Evolutionary conservation across 2,113 vertebrate species (phyloP), one percentile per base, ranked within the genome.

Genomic region (Nicator chloris): DNA sequence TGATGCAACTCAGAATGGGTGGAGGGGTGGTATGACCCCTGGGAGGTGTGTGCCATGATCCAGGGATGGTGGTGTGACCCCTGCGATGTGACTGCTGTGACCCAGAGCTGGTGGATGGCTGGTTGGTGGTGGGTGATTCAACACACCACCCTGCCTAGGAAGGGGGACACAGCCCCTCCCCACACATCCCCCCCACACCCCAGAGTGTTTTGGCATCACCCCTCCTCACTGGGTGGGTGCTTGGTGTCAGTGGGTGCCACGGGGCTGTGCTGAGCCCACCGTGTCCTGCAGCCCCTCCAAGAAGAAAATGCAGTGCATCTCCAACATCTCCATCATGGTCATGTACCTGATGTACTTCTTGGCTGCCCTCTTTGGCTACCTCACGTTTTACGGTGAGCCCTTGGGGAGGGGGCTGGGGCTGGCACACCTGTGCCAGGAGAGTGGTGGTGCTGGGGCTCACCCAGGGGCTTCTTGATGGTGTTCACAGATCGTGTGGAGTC

Each of bases 311-410:
- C 99, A 99, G 95, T 98, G 98, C 35, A 98, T 99, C 85, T 99
- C 99, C 93, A 99, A 99, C 97, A 96, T 99, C 91, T 99, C 99
- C 97, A 99, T 99, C 86, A 57, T 88, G 6, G 98, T 99, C 95
- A 99, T 99, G 99, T 99, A 99, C 89, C 94, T 97, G 95, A 99
- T 99, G 99, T 99, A 99, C 98, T 99, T 99, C 97, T 98, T 99
- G 96, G 99, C 99, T 1, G 99, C 99, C 65, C 99, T 99, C 82
- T 99, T 99, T 37, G 99, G 99, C 93, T 99, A 99, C 98, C 98
- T 99, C 97, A 99, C 99, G 3, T 99, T 99, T 97, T 99, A 99
- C 2, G 99, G 99, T 99, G 98, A 98, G 98, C 72, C 22, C 80
- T 40, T 0, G 1, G 77, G 73, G 45, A 78, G 15, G 17, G 27